Evolutionary conservation across 2,888 invertebrate genomes (phyloP).

Genomic region (Drosophila tripunctata): DNA sequence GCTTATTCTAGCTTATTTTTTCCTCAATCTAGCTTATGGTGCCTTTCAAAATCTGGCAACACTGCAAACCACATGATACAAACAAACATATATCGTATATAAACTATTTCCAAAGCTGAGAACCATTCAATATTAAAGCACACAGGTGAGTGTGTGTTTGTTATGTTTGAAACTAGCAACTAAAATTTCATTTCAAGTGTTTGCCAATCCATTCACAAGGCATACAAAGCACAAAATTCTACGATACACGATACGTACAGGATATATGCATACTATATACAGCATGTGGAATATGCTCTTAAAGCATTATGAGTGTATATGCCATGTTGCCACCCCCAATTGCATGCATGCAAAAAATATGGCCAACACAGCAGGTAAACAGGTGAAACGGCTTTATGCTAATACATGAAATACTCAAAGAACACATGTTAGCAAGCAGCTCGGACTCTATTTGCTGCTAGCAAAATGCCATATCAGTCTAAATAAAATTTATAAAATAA

Average conservation of each 20-base stretch:
- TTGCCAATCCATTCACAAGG: conserved; percentile 30
- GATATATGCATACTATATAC: not conserved
- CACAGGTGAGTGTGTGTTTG: not conserved
- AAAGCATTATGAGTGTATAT: not conserved
- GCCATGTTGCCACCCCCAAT: not conserved
- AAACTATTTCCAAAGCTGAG: conserved; percentile 1
- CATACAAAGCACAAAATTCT: conserved; percentile 1
- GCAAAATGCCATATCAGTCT: too few species aligned
- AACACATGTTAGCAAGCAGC: conserved; percentile 1
- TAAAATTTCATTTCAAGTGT: conserved; percentile 38
- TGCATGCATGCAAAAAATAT: not conserved
- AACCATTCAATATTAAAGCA: not conserved
- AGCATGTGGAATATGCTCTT: conserved; percentile 3
- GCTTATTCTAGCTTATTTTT: too few species aligned
- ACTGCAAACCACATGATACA: not conserved
- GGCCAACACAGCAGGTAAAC: conserved; percentile 15
- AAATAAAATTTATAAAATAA: too few species aligned
- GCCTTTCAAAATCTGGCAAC: too few species aligned
- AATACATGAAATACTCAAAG: not conserved
- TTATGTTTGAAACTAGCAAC: conserved; percentile 12
- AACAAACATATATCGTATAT: too few species aligned
- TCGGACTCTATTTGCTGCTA: not conserved
- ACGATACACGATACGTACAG: not conserved
- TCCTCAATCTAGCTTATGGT: too few species aligned
- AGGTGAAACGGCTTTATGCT: conserved; percentile 28